Evolutionary conservation across 2,888 invertebrate genomes (phyloP).

Genomic region (Mactromeris polynyma): DNA sequence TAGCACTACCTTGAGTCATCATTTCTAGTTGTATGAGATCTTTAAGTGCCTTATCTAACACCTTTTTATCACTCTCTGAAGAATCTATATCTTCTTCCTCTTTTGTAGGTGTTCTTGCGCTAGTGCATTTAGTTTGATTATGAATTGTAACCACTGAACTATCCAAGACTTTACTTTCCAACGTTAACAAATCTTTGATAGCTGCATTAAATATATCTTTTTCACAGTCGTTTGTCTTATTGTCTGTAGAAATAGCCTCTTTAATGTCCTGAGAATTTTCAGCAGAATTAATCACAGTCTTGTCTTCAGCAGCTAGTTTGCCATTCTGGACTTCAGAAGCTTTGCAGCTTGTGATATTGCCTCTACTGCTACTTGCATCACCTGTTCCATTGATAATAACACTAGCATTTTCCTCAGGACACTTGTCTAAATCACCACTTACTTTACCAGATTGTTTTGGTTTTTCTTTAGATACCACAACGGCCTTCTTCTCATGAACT

Average conservation of each 20-base stretch:
- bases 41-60: slow-evolving; percentile 36
- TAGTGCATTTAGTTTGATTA: not conserved
- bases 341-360: not conserved
- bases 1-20: slow-evolving; percentile 19
- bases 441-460: not conserved
- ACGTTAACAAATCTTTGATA: not conserved
- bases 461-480: not conserved
- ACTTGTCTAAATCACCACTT: not conserved
- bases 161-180: not conserved
- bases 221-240: not conserved
- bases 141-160: not conserved
- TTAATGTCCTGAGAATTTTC: not conserved
- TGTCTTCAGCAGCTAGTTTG: not conserved
- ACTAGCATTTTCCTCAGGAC: not conserved
- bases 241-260: not conserved
- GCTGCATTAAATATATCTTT: slow-evolving; percentile 17
- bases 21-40: slow-evolving; percentile 34
- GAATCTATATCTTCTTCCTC: not conserved
- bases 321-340: not conserved
- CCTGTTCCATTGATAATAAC: not conserved
- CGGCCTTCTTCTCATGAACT: not conserved
- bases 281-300: not conserved
- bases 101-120: not conserved
- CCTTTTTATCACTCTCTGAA: slow-evolving; percentile 25
- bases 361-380: not conserved